phyloP scores from a whole-genome alignment of 2,113 vertebrate species.

The Halichoeres trimaculatus region DNA sequence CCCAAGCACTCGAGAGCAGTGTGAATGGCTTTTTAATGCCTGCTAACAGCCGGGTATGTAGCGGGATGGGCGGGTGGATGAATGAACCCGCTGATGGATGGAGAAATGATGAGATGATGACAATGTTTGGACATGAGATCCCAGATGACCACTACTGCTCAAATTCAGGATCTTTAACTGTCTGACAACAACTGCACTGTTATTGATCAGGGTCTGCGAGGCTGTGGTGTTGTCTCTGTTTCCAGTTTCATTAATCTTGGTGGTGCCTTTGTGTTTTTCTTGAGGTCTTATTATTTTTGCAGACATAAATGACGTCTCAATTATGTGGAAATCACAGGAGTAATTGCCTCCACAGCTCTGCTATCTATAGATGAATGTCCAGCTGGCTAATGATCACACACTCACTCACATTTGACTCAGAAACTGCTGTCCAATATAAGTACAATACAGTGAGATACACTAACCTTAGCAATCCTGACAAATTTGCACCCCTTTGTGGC shows the following conservation, averaged over 20 bases:
- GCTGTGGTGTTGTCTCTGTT: conserved; percentile 40
- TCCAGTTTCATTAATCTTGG: conserved; percentile 60
- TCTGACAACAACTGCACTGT: conserved; percentile 11
- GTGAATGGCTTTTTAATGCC: conserved; percentile 82
- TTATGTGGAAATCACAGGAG: conserved; percentile 55
- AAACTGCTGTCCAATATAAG: conserved; percentile 44
- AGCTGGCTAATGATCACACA: conserved; percentile 47
- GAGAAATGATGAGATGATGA: conserved; percentile 59
- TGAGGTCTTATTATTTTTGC: conserved; percentile 58
- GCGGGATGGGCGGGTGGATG: conserved; percentile 47
- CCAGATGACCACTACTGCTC: conserved; percentile 44
- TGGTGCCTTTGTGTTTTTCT: conserved; percentile 54
- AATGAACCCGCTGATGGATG: conserved; percentile 52
- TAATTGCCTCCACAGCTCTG: conserved; percentile 51
- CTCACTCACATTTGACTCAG: conserved; percentile 33
- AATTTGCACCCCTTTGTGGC: conserved; percentile 37
- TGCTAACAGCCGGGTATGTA: conserved; percentile 75
- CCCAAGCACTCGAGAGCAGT: conserved; percentile 72
- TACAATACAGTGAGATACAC: conserved; percentile 7
- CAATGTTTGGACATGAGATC: conserved; percentile 53
- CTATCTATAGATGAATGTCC: conserved; percentile 55
- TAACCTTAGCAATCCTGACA: conserved; percentile 46
- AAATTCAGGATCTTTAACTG: not conserved
- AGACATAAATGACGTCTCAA: conserved; percentile 63
- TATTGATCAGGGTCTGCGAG: conserved; percentile 30